These are phyloP conservation scores for Diplodus puntazzo DNA, from an alignment of 2,797 vertebrate species.

Conservation along the genomic window DNA sequence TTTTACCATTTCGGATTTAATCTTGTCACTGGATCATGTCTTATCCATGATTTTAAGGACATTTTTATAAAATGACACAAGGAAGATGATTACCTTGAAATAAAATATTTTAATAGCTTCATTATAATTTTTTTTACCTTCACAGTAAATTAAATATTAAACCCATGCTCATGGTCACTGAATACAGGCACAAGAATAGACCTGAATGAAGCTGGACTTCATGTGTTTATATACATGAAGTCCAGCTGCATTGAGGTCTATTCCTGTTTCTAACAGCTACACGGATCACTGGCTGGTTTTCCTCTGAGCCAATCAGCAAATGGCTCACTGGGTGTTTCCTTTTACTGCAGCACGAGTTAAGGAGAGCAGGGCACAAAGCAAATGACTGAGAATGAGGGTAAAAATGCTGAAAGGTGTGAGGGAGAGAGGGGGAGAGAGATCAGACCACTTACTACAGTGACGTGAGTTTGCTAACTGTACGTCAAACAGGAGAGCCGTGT, in stretches of 20 bases:
- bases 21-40: background rate
- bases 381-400: constrained; percentile 42
- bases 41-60: background rate
- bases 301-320: constrained; percentile 70
- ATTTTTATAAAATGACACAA: background rate
- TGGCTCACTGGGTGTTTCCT: constrained; percentile 67
- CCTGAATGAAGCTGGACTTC: too few species aligned
- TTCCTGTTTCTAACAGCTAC: constrained; percentile 65
- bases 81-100: background rate
- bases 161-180: constrained; percentile 2
- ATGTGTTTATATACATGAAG: background rate
- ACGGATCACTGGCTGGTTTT: constrained; percentile 67
- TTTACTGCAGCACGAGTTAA: constrained; percentile 62
- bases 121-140: background rate
- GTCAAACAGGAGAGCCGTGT: constrained; percentile 74
- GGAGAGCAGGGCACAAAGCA: constrained; percentile 35
- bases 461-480: constrained; percentile 73
- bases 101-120: too few species aligned
- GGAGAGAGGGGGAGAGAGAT: constrained; percentile 43
- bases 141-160: background rate
- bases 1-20: constrained; percentile 4
- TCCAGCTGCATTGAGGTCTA: constrained; percentile 39
- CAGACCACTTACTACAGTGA: constrained; percentile 75
- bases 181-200: background rate
- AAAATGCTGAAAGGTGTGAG: constrained; percentile 38